Conservation (phyloP, 2,888 invertebrate genomes). For the Celastrina argiolus region DNA sequence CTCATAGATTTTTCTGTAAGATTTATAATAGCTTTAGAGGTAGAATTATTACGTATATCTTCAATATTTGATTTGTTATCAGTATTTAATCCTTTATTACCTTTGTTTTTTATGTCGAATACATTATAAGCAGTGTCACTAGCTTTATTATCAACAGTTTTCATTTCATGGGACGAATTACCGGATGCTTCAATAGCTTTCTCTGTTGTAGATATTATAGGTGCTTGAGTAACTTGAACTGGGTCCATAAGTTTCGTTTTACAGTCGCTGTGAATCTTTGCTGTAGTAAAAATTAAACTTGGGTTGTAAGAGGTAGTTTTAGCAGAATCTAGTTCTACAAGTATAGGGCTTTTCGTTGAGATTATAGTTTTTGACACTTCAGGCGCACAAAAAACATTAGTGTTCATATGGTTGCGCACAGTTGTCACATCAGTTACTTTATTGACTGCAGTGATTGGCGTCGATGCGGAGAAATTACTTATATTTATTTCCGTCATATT, state of each 20-base stretch:
- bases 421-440: constrained; percentile 35
- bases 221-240: constrained; percentile 58
- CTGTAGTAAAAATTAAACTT: constrained; percentile 68
- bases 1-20: neutral
- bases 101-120: constrained; percentile 23
- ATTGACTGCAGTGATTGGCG: constrained; percentile 35
- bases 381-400: constrained; percentile 49
- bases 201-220: constrained; percentile 63
- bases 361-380: constrained; percentile 39
- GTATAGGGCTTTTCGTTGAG: constrained; percentile 50
- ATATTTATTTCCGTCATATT: constrained; percentile 28
- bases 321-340: constrained; percentile 56
- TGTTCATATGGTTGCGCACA: constrained; percentile 59
- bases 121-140: constrained; percentile 16
- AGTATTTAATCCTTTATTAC: constrained; percentile 1
- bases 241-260: constrained; percentile 61
- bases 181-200: constrained; percentile 41
- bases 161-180: constrained; percentile 13
- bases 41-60: constrained; percentile 7
- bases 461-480: constrained; percentile 30
- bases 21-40: constrained; percentile 16
- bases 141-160: neutral
- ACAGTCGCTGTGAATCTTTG: constrained; percentile 64
- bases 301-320: constrained; percentile 47
- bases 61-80: neutral